Conservation (phyloP, 64 coral and sea anemone species). For the Astreopora myriophthalma region DNA sequence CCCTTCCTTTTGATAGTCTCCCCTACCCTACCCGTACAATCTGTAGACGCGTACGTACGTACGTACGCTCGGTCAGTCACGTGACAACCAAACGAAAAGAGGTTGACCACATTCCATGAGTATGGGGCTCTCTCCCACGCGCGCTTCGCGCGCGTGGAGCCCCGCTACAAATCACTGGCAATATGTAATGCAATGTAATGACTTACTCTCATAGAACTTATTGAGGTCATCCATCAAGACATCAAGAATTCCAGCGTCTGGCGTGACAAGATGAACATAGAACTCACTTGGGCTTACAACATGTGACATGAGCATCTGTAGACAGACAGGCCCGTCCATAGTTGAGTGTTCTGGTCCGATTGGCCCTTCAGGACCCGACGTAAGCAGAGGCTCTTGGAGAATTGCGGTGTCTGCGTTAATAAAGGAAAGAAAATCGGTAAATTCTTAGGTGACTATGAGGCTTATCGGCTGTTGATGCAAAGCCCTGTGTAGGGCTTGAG, state of each 20-base stretch:
- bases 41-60: too few relatives aligned
- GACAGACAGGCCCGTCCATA: conserved; percentile 14
- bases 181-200: background rate
- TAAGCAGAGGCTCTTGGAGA: background rate
- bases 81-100: too few relatives aligned
- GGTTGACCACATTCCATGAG: too few relatives aligned
- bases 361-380: background rate
- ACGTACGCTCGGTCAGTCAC: too few relatives aligned
- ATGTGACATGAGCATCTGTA: conserved; percentile 88
- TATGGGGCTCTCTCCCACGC: too few relatives aligned
- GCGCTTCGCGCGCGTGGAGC: too few relatives aligned
- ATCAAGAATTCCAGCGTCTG: conserved; percentile 78
- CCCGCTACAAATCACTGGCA: too few relatives aligned
- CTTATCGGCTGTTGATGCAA: too few relatives aligned
- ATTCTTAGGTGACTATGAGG: too few relatives aligned
- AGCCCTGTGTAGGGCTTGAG: too few relatives aligned
- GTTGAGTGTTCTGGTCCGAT: conserved; percentile 20
- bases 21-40: too few relatives aligned
- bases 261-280: conserved; percentile 93
- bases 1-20: too few relatives aligned
- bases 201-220: conserved; percentile 59
- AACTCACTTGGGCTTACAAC: conserved; percentile 84
- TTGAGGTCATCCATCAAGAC: conserved; percentile 73
- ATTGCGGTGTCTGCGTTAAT: background rate
- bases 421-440: background rate